Evolutionary conservation across 2,888 invertebrate genomes (phyloP).

Genomic region (Machimus atricapillus): DNA sequence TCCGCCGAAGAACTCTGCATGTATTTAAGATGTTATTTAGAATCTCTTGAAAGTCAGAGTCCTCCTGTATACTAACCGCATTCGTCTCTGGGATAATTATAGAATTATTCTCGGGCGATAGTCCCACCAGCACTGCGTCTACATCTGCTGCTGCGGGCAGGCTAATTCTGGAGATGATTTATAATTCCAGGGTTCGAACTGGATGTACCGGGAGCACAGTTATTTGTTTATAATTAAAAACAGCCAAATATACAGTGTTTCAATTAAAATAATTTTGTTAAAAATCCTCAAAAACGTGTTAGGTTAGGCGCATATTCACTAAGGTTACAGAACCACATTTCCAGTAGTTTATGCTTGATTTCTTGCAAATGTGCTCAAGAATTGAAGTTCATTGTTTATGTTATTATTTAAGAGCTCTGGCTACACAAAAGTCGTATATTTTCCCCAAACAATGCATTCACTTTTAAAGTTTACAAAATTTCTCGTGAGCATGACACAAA

Average conservation of each 20-base stretch:
- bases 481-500: neutral
- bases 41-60: neutral
- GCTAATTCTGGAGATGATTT: neutral
- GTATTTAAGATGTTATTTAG: neutral
- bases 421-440: neutral
- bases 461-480: neutral
- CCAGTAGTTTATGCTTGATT: neutral
- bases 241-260: neutral
- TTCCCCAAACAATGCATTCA: neutral
- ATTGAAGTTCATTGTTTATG: neutral
- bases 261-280: neutral
- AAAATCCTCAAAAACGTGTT: neutral
- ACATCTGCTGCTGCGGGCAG: neutral
- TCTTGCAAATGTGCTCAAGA: neutral
- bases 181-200: neutral
- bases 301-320: neutral
- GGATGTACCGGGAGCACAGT: neutral
- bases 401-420: neutral
- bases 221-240: neutral
- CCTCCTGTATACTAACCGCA: neutral
- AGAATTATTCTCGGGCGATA: neutral
- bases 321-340: neutral
- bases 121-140: neutral
- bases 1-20: neutral
- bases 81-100: neutral